phyloP scores from a whole-genome alignment of 2,113 vertebrate species.

The Toxotes chatareus region DNA sequence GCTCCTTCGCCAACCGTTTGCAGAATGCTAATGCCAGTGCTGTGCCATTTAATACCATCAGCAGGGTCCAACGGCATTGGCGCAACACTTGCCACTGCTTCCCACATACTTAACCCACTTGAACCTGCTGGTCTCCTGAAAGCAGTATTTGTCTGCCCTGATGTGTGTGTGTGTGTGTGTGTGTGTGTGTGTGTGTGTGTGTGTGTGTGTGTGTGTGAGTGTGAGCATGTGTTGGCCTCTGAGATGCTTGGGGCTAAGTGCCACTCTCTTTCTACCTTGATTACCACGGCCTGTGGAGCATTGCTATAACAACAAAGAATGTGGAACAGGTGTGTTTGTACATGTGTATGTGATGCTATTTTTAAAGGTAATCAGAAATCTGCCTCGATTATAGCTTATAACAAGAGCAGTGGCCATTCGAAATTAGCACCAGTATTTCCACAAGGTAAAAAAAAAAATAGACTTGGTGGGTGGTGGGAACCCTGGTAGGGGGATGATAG shows the following conservation, averaged over 20 bases:
- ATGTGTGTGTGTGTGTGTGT: not conserved
- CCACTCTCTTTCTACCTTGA: slow-evolving; percentile 41
- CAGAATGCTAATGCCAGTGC: slow-evolving; percentile 44
- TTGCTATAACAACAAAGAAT: slow-evolving; percentile 1
- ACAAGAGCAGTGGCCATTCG: not conserved
- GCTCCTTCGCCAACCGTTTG: slow-evolving; percentile 23
- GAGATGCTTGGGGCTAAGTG: slow-evolving; percentile 43
- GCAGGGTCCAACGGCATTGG: slow-evolving; percentile 17
- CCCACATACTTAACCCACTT: slow-evolving; percentile 59
- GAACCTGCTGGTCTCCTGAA: slow-evolving; percentile 28
- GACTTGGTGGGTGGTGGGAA: not conserved
- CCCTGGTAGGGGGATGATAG: slow-evolving; percentile 3
- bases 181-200: not conserved
- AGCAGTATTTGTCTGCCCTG: slow-evolving; percentile 16
- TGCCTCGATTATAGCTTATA: not conserved
- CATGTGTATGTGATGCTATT: not conserved
- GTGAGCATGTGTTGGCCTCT: slow-evolving; percentile 1
- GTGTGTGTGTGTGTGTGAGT: not conserved
- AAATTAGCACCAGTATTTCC: not conserved
- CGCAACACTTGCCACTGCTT: slow-evolving; percentile 48
- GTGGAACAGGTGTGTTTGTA: slow-evolving; percentile 15
- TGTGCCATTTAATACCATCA: slow-evolving; percentile 50
- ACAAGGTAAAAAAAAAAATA: not conserved
- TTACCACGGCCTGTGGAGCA: not conserved
- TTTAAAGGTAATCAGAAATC: slow-evolving; percentile 20